phyloP scores from a whole-genome alignment of 1,140 invertebrate species.

The Palaemon carinicauda region DNA sequence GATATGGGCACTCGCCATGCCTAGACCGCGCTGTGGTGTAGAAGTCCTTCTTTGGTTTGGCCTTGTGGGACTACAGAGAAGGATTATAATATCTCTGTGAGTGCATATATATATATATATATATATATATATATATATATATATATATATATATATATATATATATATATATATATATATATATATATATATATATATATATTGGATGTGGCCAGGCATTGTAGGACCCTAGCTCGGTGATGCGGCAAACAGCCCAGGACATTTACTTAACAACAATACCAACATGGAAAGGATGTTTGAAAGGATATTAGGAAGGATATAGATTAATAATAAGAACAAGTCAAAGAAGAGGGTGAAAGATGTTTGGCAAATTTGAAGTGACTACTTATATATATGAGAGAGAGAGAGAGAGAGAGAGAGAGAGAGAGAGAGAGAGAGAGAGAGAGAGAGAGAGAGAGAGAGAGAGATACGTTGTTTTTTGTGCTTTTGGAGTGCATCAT shows the following conservation, averaged over 20 bases:
- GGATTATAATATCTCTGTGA: no score
- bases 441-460: no score
- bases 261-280: neutral
- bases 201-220: neutral
- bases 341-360: neutral
- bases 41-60: no score
- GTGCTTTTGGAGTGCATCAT: neutral
- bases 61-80: no score
- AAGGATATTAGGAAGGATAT: no score
- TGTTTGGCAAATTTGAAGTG: neutral
- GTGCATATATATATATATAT: conserved; percentile 22
- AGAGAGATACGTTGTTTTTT: neutral
- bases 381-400: neutral
- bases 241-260: neutral
- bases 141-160: conserved; percentile 14
- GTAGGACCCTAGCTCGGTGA: neutral
- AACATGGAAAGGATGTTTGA: neutral
- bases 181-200: neutral
- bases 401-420: neutral
- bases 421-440: no score
- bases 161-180: conserved; percentile 16
- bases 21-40: no score
- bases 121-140: conserved; percentile 6
- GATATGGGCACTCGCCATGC: no score
- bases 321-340: neutral